phyloP scores from a whole-genome alignment of 23 tunicate species.

The Pegea sp. region DNA sequence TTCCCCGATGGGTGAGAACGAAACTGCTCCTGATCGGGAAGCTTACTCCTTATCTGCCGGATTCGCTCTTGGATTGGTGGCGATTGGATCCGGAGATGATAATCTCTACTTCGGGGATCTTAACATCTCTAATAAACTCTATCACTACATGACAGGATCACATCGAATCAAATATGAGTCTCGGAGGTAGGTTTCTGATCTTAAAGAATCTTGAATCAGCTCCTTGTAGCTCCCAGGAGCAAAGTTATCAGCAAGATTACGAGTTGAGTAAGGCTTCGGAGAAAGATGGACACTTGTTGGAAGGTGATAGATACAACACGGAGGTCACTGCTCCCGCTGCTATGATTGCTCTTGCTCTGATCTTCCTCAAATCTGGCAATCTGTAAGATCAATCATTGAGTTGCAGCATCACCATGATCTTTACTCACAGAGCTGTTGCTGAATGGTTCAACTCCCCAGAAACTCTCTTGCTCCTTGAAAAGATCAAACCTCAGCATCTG shows the following conservation, averaged over 20 bases:
- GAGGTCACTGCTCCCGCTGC: conserved; percentile 89
- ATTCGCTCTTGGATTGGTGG: conserved; percentile 77
- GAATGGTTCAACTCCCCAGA: conserved; percentile 76
- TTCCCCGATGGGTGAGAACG: conserved; percentile 32
- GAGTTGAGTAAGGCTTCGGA: not conserved
- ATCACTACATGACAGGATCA: conserved; percentile 63
- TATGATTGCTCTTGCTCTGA: conserved; percentile 65
- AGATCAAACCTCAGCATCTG: conserved; percentile 70
- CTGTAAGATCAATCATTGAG: conserved; percentile 4
- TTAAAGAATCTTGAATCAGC: too few relatives aligned
- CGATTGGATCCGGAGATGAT: conserved; percentile 51
- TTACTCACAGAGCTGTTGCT: conserved; percentile 49
- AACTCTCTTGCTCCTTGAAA: conserved; percentile 42
- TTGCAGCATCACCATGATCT: not conserved
- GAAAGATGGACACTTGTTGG: conserved; percentile 22
- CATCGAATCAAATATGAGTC: conserved; percentile 5
- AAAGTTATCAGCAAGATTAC: not conserved
- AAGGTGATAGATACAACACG: conserved; percentile 77
- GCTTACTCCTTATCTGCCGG: conserved; percentile 79
- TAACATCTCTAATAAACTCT: conserved; percentile 46
- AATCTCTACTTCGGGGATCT: conserved; percentile 47
- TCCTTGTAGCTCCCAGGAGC: not conserved
- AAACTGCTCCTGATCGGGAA: conserved; percentile 40
- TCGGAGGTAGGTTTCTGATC: not conserved
- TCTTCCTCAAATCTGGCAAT: conserved; percentile 76